Percentiles rank a stretch among this genome's conserved stretches.
Evolutionary conservation across 1,140 invertebrate species (phyloP).

Genomic region (Lepidurus apus): DNA sequence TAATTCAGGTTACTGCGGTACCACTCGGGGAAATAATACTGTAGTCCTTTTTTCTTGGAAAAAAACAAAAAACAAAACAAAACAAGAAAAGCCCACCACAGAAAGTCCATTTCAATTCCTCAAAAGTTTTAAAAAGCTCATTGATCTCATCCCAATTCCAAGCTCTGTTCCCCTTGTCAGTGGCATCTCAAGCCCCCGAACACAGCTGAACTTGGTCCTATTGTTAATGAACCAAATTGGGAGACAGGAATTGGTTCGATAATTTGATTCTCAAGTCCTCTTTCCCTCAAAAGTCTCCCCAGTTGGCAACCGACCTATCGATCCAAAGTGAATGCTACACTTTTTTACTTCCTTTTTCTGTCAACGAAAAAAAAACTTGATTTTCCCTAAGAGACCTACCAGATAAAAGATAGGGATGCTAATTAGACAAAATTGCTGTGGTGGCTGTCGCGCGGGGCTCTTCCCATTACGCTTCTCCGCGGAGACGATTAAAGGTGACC

Average conservation of each 20-base stretch:
- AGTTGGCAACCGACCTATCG: neutral
- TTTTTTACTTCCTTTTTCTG: neutral
- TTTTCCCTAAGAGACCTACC: neutral
- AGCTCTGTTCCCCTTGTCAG: too few relatives aligned
- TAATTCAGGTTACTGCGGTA: too few relatives aligned
- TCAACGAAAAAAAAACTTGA: neutral
- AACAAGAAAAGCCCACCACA: too few relatives aligned
- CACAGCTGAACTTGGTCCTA: neutral
- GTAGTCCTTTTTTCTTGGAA: too few relatives aligned
- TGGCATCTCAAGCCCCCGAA: too few relatives aligned
- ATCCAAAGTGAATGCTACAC: neutral
- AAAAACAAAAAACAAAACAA: too few relatives aligned
- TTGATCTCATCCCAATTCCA: too few relatives aligned
- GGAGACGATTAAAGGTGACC: neutral
- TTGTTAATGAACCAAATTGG: constrained; percentile 16
- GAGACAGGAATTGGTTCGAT: constrained; percentile 19
- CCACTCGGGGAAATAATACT: too few relatives aligned
- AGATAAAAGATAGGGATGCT: neutral
- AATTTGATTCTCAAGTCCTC: neutral
- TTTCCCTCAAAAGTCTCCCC: neutral
- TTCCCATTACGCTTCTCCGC: neutral
- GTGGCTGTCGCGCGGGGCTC: neutral
- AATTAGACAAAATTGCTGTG: constrained; percentile 9
- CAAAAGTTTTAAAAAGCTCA: too few relatives aligned
- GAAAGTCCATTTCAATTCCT: too few relatives aligned